Conservation (phyloP, 2,113 vertebrate genomes). For the Rhodinocichla rosea region DNA sequence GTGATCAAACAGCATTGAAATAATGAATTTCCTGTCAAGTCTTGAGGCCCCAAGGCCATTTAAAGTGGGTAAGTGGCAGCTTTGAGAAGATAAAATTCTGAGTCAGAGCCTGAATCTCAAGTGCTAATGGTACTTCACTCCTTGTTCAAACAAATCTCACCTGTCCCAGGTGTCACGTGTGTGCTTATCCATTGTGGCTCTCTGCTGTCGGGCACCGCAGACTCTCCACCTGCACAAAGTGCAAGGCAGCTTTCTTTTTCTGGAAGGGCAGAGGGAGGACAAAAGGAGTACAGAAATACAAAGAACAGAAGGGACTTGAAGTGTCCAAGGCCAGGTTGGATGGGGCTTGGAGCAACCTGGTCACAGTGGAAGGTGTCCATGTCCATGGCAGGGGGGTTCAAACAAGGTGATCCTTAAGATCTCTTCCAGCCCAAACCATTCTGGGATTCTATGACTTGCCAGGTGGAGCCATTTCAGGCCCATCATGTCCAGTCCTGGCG, state of each 20-base stretch:
- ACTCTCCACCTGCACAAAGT: background rate
- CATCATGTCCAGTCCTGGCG: background rate
- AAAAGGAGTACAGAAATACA: background rate
- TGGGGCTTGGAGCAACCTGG: background rate
- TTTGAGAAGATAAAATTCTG: constrained; percentile 5
- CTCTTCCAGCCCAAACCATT: background rate
- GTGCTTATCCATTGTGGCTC: background rate
- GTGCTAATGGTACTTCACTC: background rate
- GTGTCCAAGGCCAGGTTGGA: background rate
- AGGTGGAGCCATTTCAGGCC: background rate
- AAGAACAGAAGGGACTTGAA: background rate
- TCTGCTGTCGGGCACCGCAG: rapidly evolving
- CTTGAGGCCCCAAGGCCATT: background rate
- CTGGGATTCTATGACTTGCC: background rate
- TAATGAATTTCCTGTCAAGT: background rate
- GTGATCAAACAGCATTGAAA: constrained; percentile 31
- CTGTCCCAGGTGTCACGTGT: background rate
- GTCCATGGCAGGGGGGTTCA: background rate
- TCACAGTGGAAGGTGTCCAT: background rate
- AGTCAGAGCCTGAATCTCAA: background rate
- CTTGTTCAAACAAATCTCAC: background rate
- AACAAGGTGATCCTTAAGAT: background rate
- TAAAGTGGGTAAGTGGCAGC: background rate
- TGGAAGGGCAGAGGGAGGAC: background rate
- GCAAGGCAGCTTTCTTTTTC: background rate